Evolutionary conservation across 2,113 vertebrate genomes (phyloP).

Genomic region (Pan paniscus): DNA sequence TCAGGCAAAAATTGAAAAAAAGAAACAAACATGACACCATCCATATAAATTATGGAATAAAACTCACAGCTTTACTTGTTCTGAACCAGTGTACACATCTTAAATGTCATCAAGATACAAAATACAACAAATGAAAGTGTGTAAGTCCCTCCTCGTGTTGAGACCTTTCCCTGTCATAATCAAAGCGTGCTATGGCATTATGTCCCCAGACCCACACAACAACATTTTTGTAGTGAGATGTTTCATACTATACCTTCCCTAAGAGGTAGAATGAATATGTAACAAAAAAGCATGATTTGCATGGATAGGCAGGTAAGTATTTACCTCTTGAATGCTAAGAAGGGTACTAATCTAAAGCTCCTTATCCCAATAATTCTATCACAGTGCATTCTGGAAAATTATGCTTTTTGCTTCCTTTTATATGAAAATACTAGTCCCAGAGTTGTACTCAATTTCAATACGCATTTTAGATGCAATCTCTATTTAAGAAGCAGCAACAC

Average conservation of each 20-base stretch:
- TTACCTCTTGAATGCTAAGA: background rate
- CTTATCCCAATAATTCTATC: background rate
- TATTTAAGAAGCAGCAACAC: background rate
- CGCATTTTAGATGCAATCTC: background rate
- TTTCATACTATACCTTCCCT: background rate
- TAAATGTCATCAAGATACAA: background rate
- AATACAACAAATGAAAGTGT: background rate
- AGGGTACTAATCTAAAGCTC: background rate
- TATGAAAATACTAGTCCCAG: background rate
- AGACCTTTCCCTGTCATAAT: background rate
- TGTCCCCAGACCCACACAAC: background rate
- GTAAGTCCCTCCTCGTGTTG: background rate
- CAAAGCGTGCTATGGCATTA: background rate
- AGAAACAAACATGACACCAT: background rate
- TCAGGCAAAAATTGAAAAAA: background rate
- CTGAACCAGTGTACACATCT: background rate
- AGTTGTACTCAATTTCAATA: background rate
- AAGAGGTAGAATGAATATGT: background rate
- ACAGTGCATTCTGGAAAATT: background rate
- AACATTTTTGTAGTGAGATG: background rate
- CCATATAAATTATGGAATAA: background rate
- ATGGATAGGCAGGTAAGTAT: background rate
- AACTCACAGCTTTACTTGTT: background rate
- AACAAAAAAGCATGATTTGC: background rate
- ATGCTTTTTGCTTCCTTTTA: background rate